Evolutionary conservation across 2,888 invertebrate genomes (phyloP), one percentile per base, ranked within the genome.

Genomic region (Stenchaetothrips biformis): DNA sequence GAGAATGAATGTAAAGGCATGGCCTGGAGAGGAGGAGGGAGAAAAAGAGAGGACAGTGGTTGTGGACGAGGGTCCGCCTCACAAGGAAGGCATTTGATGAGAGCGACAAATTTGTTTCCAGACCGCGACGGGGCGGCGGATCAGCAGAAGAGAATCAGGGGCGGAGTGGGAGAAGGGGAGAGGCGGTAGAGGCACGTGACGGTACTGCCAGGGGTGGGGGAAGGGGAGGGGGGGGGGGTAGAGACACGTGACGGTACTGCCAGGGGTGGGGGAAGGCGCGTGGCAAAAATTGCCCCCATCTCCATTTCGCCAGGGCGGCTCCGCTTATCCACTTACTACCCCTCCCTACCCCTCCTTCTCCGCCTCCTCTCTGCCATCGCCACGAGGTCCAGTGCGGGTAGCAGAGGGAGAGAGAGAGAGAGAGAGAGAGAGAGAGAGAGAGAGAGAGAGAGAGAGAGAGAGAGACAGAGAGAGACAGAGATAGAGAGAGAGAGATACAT

Each of bases 381-480:
- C n/a, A 0, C 9, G 48, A 27, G 49, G 27, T 21, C 18, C 18
- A 7, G 18, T 6, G 18, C 27, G 7, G 7, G 49, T 0, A 21
- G 77, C 27, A 77, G 77, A 77, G 7, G 7, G 37, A n/a, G 16
- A 49, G 7, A 16, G 27, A n/a, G 37, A 78, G 1, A n/a, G n/a
- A 78, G 79, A 49, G n/a, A 37, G 4, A 8, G n/a, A 18, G 49
- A 48, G 78, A n/a, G 49, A 78, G 78, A 48, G 78, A 48, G 78
- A 37, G 48, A 78, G 48, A 48, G 49, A 48, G 9, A 48, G 37
- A 78, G 53, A 59, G 53, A 62, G 79, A 79, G 79, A 62, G 62
- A 77, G 27, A 27, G n/a, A n/a, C n/a, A n/a, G n/a, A n/a, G n/a
- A n/a, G n/a, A n/a, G n/a, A n/a, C n/a, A n/a, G n/a, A n/a, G n/a